A percentile compares a stretch with the other conserved stretches of the same genome.
Evolutionary conservation across 2,888 invertebrate genomes (phyloP).

Genomic region (Acleris emargana): DNA sequence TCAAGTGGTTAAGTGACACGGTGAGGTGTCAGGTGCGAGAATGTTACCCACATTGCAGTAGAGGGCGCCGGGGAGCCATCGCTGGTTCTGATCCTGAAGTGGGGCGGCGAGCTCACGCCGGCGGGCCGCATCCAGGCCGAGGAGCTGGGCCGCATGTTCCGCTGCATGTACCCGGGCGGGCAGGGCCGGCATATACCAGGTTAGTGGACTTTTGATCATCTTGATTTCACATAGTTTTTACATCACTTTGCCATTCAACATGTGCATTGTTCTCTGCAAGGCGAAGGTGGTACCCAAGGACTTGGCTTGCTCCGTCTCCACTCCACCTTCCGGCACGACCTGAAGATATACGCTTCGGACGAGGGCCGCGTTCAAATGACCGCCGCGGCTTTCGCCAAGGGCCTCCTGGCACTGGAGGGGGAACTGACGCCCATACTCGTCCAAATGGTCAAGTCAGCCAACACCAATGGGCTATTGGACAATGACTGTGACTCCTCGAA

Average conservation of each 20-base stretch:
- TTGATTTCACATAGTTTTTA: no score
- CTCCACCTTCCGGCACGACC: constrained; percentile 98
- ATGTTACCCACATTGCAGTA: constrained; percentile 66
- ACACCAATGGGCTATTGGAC: constrained; percentile 98
- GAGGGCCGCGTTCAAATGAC: constrained; percentile 99
- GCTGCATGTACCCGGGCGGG: constrained; percentile 99
- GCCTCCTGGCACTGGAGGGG: constrained; percentile 97
- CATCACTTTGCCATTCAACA: not conserved
- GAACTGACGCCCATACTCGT: constrained; percentile 99
- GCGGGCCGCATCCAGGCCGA: constrained; percentile 99
- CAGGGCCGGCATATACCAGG: constrained; percentile 94
- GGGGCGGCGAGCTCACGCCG: constrained; percentile 99
- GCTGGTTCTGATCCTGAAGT: constrained; percentile 97
- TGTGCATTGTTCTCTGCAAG: constrained; percentile 53
- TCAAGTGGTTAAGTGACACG: no score
- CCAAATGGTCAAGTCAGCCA: constrained; percentile 99
- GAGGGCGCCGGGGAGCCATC: constrained; percentile 96
- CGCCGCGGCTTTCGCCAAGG: constrained; percentile 99
- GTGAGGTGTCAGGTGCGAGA: not conserved
- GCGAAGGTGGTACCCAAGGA: constrained; percentile 97
- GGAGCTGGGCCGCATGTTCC: constrained; percentile 98
- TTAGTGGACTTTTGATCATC: constrained; percentile 70
- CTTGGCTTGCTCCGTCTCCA: constrained; percentile 96
- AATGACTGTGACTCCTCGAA: constrained; percentile 99
- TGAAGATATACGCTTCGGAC: constrained; percentile 99